These are phyloP conservation scores for Erebia epiphron DNA, from an alignment of 2,888 invertebrate species.

Conservation along the genomic window DNA sequence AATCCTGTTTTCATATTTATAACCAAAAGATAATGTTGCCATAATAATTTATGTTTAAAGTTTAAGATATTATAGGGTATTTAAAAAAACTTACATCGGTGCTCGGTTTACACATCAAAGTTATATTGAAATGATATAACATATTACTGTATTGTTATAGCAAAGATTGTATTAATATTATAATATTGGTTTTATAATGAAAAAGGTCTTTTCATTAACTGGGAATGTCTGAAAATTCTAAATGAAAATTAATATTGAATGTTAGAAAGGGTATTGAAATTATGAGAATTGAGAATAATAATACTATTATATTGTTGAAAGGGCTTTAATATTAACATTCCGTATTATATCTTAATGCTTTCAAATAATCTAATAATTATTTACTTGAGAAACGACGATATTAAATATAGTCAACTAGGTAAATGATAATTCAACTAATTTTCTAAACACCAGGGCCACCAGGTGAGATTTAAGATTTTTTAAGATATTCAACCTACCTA, in stretches of 20 bases:
- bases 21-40: constrained; percentile 75
- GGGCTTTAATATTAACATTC: constrained; percentile 65
- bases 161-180: constrained; percentile 54
- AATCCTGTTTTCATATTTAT: constrained; percentile 47
- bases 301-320: constrained; percentile 56
- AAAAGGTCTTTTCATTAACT: not conserved
- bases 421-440: constrained; percentile 21
- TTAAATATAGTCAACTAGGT: constrained; percentile 42
- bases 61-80: constrained; percentile 55
- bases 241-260: constrained; percentile 33
- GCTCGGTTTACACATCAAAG: constrained; percentile 70
- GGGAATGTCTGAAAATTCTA: constrained; percentile 24
- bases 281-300: too few relatives aligned
- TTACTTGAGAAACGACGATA: constrained; percentile 41
- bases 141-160: constrained; percentile 63
- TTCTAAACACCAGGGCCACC: constrained; percentile 22
- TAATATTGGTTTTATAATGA: constrained; percentile 16
- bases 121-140: constrained; percentile 50
- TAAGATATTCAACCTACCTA: constrained; percentile 31
- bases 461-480: constrained; percentile 31
- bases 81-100: constrained; percentile 62
- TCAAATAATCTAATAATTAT: constrained; percentile 34
- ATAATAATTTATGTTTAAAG: constrained; percentile 64
- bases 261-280: constrained; percentile 49
- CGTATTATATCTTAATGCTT: constrained; percentile 44